phyloP scores from a whole-genome alignment of 2,888 invertebrate species.

The Prosapia bicincta region DNA sequence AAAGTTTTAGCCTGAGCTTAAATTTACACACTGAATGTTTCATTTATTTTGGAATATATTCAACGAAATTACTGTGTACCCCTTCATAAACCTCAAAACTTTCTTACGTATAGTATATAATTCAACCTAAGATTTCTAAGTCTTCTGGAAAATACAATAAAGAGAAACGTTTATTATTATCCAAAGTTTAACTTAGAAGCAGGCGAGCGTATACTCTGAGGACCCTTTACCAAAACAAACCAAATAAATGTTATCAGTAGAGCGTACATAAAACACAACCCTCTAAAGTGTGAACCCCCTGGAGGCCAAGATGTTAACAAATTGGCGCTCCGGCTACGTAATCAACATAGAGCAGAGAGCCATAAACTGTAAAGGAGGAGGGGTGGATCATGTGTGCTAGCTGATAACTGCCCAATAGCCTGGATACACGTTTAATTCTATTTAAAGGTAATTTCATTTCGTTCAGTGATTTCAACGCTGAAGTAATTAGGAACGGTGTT shows the following conservation, averaged over 20 bases:
- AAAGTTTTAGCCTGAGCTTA: too few species aligned
- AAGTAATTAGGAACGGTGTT: neutral
- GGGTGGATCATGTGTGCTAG: neutral
- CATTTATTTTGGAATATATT: too few species aligned
- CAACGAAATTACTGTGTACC: too few species aligned
- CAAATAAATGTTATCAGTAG: neutral
- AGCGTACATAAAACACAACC: neutral
- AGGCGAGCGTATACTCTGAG: too few species aligned
- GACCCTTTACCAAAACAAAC: neutral
- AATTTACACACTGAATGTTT: too few species aligned
- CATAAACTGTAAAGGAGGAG: neutral
- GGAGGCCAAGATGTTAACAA: neutral
- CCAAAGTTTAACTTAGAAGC: too few species aligned
- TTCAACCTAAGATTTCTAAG: too few species aligned
- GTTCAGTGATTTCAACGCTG: neutral
- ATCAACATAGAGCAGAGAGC: neutral
- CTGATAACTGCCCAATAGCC: neutral
- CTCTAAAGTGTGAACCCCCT: neutral
- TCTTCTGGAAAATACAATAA: too few species aligned
- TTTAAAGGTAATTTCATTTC: neutral
- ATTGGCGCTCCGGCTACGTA: neutral
- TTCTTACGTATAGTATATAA: too few species aligned
- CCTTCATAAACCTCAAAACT: too few species aligned
- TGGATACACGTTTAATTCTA: neutral
- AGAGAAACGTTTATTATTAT: too few species aligned